Evolutionary conservation across 2,888 invertebrate genomes (phyloP), one percentile per base, ranked within the genome.

Genomic region (Mesorhabditis sp.): DNA sequence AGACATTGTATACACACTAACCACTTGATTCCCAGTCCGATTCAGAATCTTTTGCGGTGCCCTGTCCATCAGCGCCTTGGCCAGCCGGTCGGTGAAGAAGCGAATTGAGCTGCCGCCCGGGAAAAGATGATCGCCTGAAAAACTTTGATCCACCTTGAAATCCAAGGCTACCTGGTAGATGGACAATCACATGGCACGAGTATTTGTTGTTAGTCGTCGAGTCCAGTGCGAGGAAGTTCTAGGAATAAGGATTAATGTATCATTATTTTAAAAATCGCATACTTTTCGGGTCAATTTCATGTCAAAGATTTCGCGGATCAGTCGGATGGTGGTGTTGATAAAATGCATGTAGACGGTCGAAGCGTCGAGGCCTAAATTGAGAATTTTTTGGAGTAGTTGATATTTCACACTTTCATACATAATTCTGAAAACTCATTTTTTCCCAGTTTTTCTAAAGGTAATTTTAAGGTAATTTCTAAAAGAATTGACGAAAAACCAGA

Each of bases 141-240:
- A 58, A 13, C 15, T 58, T 42, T 65, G 42, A 65, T 65, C 41
- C 28, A 2, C 4, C 5, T 65, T n/a, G 28, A 5, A n/a, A n/a
- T 5, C n/a, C 43, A 42, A 65, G n/a, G 4, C 41, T 50, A 15
- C 70, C 67, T 15, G 69, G 70, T 45, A 80, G 63, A 70, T 80
- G 81, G n/a, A 73, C 73, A 45, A 81, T 76, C 5, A 81, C 71
- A 69, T 81, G 81, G 3, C 71, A 69, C 50, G 74, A 74, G 67
- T 75, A 80, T 50, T 82, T 80, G 7, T 43, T 44, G 0, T 67
- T 61, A 15, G 72, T 74, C 43, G 79, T 71, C 4, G 81, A 82
- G 65, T 81, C 81, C 44, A 81, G 69, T 15, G 78, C 68, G 5
- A 81, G 70, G 45, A 81, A 80, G 15, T 70, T 64, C 71, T 73